Base-by-base conservation (phyloP, 2,888 invertebrate species). In the Bembecia ichneumoniformis region DNA sequence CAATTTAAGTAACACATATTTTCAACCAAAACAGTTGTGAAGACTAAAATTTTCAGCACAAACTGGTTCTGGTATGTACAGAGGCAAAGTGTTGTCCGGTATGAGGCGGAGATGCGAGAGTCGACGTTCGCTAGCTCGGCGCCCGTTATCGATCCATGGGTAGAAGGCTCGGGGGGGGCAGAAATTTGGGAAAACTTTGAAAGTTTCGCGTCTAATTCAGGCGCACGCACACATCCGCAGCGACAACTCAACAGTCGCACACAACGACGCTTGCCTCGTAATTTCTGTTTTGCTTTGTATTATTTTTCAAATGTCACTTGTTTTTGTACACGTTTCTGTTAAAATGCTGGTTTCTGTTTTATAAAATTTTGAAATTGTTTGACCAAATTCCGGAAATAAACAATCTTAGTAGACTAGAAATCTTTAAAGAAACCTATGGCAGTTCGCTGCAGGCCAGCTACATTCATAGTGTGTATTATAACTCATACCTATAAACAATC, bases 161-260 rank as follows among this genome's bases (percentile, higher is more conserved):
- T 58, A 68, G 70, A 64, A 68, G 64, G 59, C 68, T 54, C 58
- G 59, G 65, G 73, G 82, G 76, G 77, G 82, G 79, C 75, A 77
- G 76, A 83, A 87, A 87, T 86, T 87, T 86, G 86, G 87, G 87
- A 87, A 87, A 87, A 87, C 87, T 87, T 87, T 84, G 86, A 87
- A 87, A 87, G 87, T 87, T 87, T 86, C 81, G 80, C 87, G 86
- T 87, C 86, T 87, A 87, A 86, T 87, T 87, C 87, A 86, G 82
- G 87, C 86, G 83, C 84, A 83, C 87, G 82, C 87, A 87, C 87
- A 87, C 84, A 77, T 58, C 57, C 63, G 63, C 62, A 64, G 60
- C 63, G 69, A 72, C 70, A 71, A 72, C 72, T 69, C 71, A 73
- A 69, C 59, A 62, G 60, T 65, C 71, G 69, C 75, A 78, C 79